Evolutionary conservation across 2,888 invertebrate species (phyloP).

Genomic region (Sinodicranocentrus sp.): DNA sequence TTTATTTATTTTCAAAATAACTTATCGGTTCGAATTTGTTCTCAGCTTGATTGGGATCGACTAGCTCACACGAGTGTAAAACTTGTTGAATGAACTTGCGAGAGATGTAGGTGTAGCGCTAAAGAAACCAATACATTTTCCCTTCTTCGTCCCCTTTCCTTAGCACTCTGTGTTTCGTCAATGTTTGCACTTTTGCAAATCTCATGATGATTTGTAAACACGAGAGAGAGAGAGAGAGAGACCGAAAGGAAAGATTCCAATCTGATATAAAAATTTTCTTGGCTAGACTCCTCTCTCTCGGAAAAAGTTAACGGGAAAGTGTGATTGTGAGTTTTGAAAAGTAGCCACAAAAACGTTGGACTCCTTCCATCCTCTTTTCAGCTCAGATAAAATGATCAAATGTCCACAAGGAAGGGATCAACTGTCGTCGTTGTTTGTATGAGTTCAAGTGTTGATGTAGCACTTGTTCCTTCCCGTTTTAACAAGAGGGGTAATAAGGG

Average conservation of each 20-base stretch:
- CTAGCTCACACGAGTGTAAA: conserved; percentile 18
- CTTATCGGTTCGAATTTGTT: too few species aligned
- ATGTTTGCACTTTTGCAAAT: conserved; percentile 38
- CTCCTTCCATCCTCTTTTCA: conserved; percentile 4
- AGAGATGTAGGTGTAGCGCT: conserved; percentile 6
- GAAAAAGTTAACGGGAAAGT: too few species aligned
- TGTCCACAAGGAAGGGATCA: conserved; percentile 27
- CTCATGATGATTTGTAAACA: too few species aligned
- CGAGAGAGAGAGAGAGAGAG: conserved; percentile 9
- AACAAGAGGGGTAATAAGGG: background rate
- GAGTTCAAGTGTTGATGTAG: background rate
- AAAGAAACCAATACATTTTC: conserved; percentile 30
- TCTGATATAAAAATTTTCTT: too few species aligned
- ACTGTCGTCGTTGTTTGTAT: background rate
- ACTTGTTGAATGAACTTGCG: conserved; percentile 59
- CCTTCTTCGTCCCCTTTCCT: conserved; percentile 28
- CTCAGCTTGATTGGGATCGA: conserved; percentile 7
- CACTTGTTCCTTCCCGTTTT: background rate
- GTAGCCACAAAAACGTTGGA: background rate
- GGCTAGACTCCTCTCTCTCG: too few species aligned
- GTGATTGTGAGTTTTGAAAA: background rate
- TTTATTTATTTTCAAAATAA: too few species aligned
- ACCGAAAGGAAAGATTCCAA: too few species aligned
- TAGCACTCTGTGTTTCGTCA: conserved; percentile 10
- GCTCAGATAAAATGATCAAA: conserved; percentile 12